These are phyloP conservation scores for Heliornis fulica DNA, from an alignment of 2,113 vertebrate species.

Conservation along the genomic window DNA sequence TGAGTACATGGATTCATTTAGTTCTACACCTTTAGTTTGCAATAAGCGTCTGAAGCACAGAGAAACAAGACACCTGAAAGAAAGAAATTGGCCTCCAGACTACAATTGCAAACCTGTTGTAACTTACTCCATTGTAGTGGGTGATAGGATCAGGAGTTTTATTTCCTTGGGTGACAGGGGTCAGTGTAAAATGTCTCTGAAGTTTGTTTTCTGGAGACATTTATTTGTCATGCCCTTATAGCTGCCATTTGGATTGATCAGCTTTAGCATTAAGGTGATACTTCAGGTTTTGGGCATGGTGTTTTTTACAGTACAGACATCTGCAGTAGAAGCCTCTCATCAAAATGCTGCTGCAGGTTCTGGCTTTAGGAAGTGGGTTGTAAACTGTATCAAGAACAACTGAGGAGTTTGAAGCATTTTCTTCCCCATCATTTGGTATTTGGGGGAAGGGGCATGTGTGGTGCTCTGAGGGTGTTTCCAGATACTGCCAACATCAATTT, in stretches of 20 bases:
- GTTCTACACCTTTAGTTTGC: not conserved
- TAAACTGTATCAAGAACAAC: not conserved
- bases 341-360: not conserved
- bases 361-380: not conserved
- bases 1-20: not conserved
- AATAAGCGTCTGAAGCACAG: accelerated
- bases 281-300: too few species aligned
- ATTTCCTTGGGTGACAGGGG: not conserved
- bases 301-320: not conserved
- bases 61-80: not conserved
- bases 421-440: not conserved
- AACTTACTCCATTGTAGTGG: too few species aligned
- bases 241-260: not conserved
- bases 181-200: not conserved
- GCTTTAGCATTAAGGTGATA: not conserved
- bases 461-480: not conserved
- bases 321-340: not conserved
- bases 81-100: accelerated
- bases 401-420: not conserved
- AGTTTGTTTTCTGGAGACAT: not conserved
- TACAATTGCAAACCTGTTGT: not conserved
- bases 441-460: not conserved
- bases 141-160: not conserved
- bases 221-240: not conserved
- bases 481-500: not conserved